Evolutionary conservation across 2,113 vertebrate genomes (phyloP).

Genomic region (Coracopsis vasa): DNA sequence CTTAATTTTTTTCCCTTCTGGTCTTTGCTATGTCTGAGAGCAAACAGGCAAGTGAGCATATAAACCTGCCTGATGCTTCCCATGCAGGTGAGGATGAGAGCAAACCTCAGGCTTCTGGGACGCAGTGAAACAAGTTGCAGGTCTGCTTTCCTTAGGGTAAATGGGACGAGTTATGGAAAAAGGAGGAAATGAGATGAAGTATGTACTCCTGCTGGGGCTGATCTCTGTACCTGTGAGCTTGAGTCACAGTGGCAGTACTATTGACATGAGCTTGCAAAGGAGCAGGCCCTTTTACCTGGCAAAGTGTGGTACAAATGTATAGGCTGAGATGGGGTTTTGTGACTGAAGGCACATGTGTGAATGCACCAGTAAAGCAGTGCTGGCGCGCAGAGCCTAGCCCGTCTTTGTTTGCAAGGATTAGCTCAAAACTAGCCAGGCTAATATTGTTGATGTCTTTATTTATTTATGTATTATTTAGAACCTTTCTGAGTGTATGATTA

Average conservation of each 20-base stretch:
- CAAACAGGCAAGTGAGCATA: background rate
- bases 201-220: background rate
- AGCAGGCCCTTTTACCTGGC: background rate
- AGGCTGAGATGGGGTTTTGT: background rate
- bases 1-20: background rate
- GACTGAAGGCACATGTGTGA: fast-evolving
- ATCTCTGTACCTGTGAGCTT: background rate
- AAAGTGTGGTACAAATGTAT: background rate
- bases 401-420: background rate
- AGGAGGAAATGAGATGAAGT: background rate
- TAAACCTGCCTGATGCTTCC: background rate
- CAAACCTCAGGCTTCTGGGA: background rate
- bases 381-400: fast-evolving
- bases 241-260: too few species aligned
- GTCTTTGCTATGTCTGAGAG: background rate
- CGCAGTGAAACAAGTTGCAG: background rate
- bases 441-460: background rate
- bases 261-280: fast-evolving
- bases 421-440: background rate
- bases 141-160: background rate
- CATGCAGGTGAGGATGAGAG: background rate
- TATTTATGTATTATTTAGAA: background rate
- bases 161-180: background rate
- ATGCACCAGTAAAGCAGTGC: background rate
- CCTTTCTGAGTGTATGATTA: background rate